A percentile compares a stretch with the other conserved stretches of the same genome.
These are phyloP conservation scores for Phaenicophaeus curvirostris DNA, from an alignment of 2,797 vertebrate genomes.

Conservation along the genomic window DNA sequence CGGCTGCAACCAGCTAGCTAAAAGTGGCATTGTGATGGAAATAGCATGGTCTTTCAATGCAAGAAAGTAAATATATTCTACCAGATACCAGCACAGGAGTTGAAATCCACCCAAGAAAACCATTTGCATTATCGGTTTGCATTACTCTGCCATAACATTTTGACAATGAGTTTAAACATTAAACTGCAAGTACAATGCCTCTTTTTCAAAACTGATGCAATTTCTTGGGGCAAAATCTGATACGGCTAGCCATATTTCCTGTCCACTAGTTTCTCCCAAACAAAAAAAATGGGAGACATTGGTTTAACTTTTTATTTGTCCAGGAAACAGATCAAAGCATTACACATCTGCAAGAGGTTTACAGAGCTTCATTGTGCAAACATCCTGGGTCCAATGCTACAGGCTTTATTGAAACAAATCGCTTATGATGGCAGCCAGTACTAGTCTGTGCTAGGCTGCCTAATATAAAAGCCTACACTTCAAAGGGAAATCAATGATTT, in stretches of 20 bases:
- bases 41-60: neutral
- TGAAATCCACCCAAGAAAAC: slow-evolving; percentile 47
- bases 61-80: slow-evolving; percentile 11
- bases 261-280: neutral
- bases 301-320: slow-evolving; percentile 15
- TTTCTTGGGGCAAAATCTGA: slow-evolving; percentile 39
- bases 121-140: slow-evolving; percentile 7
- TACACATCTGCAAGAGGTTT: neutral
- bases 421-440: neutral
- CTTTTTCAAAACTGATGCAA: neutral
- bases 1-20: neutral
- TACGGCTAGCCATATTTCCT: neutral
- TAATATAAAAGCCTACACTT: neutral
- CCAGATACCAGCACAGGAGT: neutral
- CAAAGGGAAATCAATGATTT: neutral
- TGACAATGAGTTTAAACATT: slow-evolving; percentile 40
- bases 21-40: neutral
- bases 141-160: slow-evolving; percentile 21
- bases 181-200: slow-evolving; percentile 43
- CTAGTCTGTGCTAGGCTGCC: neutral
- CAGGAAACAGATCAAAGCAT: slow-evolving; percentile 36
- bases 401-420: neutral
- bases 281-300: neutral
- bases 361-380: slow-evolving; percentile 7
- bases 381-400: neutral